Base-by-base conservation (phyloP, 2,113 vertebrate species). In the Psittacus erithacus region DNA sequence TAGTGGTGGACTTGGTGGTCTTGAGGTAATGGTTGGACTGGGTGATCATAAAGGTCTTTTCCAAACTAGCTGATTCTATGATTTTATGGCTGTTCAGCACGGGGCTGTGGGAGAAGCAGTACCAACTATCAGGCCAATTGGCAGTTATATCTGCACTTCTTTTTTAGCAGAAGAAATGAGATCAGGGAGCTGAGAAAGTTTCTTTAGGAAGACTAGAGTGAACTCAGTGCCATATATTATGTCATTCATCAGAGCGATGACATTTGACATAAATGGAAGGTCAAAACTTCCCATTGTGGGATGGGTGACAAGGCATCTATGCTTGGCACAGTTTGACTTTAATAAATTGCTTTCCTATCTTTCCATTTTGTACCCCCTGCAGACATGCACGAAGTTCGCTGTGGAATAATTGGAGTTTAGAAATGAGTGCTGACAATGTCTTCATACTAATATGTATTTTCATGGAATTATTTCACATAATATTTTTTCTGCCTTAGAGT, bases 331-430 rank as follows among this genome's bases (percentile, higher is more conserved):
- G 59, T 67, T 74, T 74, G 64, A 44, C 33, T 79, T 81, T 64
- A 82, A 71, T 47, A 89, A 86, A 87, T 81, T 87, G 39, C 47
- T 91, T 95, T 92, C 33, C 23, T 68, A 1, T 64, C 74, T 90
- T 92, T 89, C 83, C 27, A 71, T 92, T 92, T 86, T 84, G 86
- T 60, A 75, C 14, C 27, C 43, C 64, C 86, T 84, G 83, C 47
- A 91, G 94, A 92, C 55, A 93, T 39, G 60, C 64, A 82, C 69
- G 52, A 82, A 91, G 86, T 93, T 95, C 89, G 84, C 83, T 50
- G 55, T 38, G 60, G 88, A 96, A 86, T 88, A 94, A 83, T 92
- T 67, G 65, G 73, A 71, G 33, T 95, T 95, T 91, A 92, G 69
- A 88, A 95, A 91, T 35, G n/a, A 84, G 20, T 64, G 57, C 81